Evolutionary conservation across 1,140 invertebrate species (phyloP).

Genomic region (Sarcophaga bullata): DNA sequence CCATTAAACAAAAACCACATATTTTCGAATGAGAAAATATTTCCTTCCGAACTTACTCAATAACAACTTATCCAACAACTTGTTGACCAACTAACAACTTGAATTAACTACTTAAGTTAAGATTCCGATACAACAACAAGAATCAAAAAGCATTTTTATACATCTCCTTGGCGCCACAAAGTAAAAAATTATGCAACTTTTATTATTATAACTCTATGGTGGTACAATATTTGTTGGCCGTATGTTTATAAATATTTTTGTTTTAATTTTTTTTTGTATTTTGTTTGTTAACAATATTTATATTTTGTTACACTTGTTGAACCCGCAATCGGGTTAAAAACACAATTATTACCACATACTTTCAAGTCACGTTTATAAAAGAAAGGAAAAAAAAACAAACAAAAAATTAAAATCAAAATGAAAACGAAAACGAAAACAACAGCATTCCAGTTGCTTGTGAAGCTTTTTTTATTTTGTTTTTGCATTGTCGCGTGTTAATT

Average conservation of each 20-base stretch:
- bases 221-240: background rate
- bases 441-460: background rate
- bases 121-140: background rate
- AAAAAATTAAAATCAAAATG: too few species aligned
- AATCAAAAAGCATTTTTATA: background rate
- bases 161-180: background rate
- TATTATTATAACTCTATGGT: background rate
- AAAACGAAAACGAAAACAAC: too few species aligned
- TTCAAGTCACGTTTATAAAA: conserved; percentile 4
- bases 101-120: background rate
- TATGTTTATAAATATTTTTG: too few species aligned
- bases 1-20: background rate
- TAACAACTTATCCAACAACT: background rate
- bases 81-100: conserved; percentile 9
- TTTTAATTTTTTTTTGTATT: too few species aligned
- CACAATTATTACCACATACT: background rate
- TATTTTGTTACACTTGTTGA: background rate
- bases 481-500: background rate
- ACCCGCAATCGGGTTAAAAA: conserved; percentile 8
- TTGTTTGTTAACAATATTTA: background rate
- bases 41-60: background rate
- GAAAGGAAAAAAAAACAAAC: background rate
- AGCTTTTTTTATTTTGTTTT: background rate
- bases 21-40: background rate
- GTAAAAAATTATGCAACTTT: conserved; percentile 11